These are phyloP conservation scores for Machimus rusticus DNA, from an alignment of 2,888 invertebrate species.

Conservation along the genomic window DNA sequence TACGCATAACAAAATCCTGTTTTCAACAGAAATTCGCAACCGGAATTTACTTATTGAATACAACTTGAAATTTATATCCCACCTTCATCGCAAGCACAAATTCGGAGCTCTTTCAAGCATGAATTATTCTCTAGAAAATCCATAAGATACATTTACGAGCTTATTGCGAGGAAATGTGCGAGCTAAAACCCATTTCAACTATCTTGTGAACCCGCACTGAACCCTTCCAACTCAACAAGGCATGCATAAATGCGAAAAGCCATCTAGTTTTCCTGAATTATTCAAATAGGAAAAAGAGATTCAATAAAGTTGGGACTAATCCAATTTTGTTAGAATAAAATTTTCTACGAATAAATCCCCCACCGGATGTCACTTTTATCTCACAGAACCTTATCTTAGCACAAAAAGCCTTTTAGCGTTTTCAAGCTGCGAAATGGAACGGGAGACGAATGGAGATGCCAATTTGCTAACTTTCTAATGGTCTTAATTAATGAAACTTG, in stretches of 20 bases:
- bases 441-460: not conserved
- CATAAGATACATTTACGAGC: not conserved
- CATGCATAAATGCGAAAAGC: not conserved
- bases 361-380: not conserved
- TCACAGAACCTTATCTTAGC: not conserved
- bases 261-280: not conserved
- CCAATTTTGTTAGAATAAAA: not conserved
- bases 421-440: not conserved
- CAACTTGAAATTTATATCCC: not conserved
- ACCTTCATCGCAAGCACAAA: not conserved
- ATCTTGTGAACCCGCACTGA: not conserved
- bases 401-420: not conserved
- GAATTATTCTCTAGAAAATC: not conserved
- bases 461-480: not conserved
- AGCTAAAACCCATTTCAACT: not conserved
- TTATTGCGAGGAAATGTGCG: not conserved
- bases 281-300: not conserved
- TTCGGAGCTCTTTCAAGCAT: not conserved
- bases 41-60: not conserved
- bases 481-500: not conserved
- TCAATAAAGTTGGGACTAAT: not conserved
- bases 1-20: not conserved
- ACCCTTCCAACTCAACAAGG: not conserved
- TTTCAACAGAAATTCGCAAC: not conserved
- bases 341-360: not conserved